A percentile compares a stretch with the other conserved stretches of the same genome.
Evolutionary conservation across 2,113 vertebrate species (phyloP).

Genomic region (Platycercus adscitus): DNA sequence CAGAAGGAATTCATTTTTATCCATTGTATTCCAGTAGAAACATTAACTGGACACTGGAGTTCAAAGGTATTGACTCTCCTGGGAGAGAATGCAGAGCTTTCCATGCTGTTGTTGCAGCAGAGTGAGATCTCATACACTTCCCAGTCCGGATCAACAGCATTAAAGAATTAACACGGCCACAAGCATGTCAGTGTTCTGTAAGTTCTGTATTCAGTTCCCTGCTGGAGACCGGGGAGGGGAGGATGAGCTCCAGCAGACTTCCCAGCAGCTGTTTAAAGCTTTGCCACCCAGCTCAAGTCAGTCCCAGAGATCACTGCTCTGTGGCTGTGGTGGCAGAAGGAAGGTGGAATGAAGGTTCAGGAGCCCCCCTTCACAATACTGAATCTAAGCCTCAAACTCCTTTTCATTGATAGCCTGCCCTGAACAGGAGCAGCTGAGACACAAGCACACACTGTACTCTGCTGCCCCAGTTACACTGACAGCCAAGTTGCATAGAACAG

Average conservation of each 20-base stretch:
- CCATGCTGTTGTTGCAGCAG: background rate
- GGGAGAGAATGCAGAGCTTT: background rate
- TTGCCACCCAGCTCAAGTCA: background rate
- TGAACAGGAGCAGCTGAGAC: background rate
- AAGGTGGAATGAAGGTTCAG: background rate
- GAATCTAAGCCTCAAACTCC: background rate
- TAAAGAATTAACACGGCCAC: background rate
- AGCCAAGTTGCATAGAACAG: background rate
- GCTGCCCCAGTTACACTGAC: background rate
- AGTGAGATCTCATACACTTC: background rate
- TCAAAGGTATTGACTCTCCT: background rate
- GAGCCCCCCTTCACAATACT: background rate
- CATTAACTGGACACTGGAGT: background rate
- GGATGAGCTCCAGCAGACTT: background rate
- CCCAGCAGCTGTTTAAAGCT: background rate
- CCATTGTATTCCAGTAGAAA: background rate
- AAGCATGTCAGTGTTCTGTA: background rate
- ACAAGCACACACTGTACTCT: background rate
- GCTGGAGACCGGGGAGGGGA: background rate
- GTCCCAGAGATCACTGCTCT: background rate
- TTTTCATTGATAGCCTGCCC: background rate
- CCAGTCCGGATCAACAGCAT: background rate
- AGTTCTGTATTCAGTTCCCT: background rate
- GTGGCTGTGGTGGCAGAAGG: background rate
- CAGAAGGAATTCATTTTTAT: background rate